These are phyloP conservation scores for Poeciliopsis paucimaculata DNA, from an alignment of 2,797 vertebrate species.

Conservation along the genomic window DNA sequence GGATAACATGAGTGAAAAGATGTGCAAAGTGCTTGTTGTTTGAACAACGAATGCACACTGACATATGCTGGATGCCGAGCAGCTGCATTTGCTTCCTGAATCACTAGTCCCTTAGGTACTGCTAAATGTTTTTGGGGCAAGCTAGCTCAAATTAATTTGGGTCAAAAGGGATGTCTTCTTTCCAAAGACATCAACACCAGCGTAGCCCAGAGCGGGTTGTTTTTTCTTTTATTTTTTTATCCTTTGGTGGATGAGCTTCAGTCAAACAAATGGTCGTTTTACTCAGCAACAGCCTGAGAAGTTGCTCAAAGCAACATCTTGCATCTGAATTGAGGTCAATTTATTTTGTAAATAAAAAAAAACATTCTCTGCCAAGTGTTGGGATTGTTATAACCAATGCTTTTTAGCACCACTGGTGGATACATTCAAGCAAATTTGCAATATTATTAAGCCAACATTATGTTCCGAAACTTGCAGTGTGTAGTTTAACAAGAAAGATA, in stretches of 20 bases:
- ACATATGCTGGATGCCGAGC: slow-evolving; percentile 37
- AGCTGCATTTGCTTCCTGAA: slow-evolving; percentile 52
- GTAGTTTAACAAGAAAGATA: slow-evolving; percentile 11
- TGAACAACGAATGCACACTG: not conserved
- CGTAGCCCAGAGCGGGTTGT: slow-evolving; percentile 33
- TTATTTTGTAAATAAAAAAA: no score
- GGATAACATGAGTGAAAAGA: slow-evolving; percentile 37
- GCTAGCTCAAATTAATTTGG: slow-evolving; percentile 63
- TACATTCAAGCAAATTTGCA: slow-evolving; percentile 17
- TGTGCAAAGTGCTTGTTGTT: slow-evolving; percentile 44
- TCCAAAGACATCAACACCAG: slow-evolving; percentile 46
- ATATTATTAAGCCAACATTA: not conserved
- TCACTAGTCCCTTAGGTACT: slow-evolving; percentile 44
- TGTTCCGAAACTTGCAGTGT: slow-evolving; percentile 16
- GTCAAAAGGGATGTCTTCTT: slow-evolving; percentile 58
- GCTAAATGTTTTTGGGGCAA: slow-evolving; percentile 64
- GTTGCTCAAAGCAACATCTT: slow-evolving; percentile 44
- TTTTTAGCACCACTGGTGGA: slow-evolving; percentile 2
- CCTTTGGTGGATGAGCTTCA: slow-evolving; percentile 52
- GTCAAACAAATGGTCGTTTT: slow-evolving; percentile 54
- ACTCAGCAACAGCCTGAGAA: slow-evolving; percentile 36
- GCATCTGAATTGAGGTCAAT: slow-evolving; percentile 18
- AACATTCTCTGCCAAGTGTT: slow-evolving; percentile 14
- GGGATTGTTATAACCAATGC: slow-evolving; percentile 5
- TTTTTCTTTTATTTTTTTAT: not conserved